Percentiles rank a stretch among this genome's conserved stretches.
These are phyloP conservation scores for Baccha elongata DNA, from an alignment of 2,888 invertebrate genomes.

Conservation along the genomic window DNA sequence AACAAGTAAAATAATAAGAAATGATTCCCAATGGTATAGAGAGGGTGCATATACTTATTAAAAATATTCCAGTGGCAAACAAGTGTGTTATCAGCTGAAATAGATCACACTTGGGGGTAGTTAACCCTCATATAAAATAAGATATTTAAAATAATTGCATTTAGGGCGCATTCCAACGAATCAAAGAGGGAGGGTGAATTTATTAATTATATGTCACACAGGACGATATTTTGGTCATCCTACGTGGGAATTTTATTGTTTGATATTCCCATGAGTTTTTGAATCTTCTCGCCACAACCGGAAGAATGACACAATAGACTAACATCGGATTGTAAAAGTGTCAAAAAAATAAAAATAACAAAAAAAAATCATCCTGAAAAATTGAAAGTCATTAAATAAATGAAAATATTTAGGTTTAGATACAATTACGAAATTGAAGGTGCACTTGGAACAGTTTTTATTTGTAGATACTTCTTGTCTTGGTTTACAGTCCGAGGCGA, in stretches of 20 bases:
- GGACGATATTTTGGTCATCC: constrained; percentile 28
- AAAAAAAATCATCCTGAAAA: constrained; percentile 10
- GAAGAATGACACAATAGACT: constrained; percentile 35
- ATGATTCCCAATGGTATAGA: not conserved
- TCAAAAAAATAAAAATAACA: not conserved
- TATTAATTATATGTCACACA: constrained; percentile 59
- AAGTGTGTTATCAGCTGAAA: constrained; percentile 44
- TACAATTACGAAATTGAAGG: not conserved
- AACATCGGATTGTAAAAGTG: constrained; percentile 28
- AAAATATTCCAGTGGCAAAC: not conserved
- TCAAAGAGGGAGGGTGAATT: constrained; percentile 41
- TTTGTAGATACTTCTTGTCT: too few relatives aligned
- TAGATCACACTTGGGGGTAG: constrained; percentile 29
- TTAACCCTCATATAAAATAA: constrained; percentile 25
- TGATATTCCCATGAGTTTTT: constrained; percentile 45
- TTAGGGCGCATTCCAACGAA: constrained; percentile 36
- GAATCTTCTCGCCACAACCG: constrained; percentile 8
- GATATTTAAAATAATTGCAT: constrained; percentile 50
- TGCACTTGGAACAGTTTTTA: too few relatives aligned
- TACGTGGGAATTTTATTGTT: constrained; percentile 51
- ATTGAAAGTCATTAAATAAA: constrained; percentile 35
- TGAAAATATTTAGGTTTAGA: constrained; percentile 1
- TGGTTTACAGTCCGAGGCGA: too few relatives aligned
- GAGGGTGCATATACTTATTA: not conserved
- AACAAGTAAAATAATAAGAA: not conserved